Percentiles rank a stretch among this genome's conserved stretches.
These are phyloP conservation scores for Trogon melanurus DNA, from an alignment of 2,113 vertebrate species.

Conservation along the genomic window DNA sequence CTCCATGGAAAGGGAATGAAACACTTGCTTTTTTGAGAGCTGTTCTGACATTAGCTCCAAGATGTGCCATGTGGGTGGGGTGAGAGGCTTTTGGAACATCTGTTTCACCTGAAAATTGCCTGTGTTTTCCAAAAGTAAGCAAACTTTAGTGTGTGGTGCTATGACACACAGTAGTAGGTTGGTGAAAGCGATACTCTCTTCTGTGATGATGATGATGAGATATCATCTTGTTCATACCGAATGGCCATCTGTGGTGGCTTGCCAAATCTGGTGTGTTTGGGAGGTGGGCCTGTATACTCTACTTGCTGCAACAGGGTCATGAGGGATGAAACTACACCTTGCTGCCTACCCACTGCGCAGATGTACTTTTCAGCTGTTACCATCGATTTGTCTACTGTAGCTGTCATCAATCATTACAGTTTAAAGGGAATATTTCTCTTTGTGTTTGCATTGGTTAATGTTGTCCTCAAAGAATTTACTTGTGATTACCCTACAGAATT, in stretches of 20 bases:
- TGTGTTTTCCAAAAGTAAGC: neutral
- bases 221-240: neutral
- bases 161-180: neutral
- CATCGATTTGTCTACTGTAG: neutral
- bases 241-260: no score
- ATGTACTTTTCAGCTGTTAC: neutral
- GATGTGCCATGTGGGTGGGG: no score
- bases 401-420: neutral
- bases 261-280: neutral
- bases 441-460: neutral
- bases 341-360: neutral
- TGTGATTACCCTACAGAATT: neutral
- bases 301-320: neutral
- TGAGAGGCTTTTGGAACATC: neutral
- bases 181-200: neutral
- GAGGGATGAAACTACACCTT: neutral
- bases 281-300: neutral
- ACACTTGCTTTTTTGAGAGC: neutral
- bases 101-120: neutral
- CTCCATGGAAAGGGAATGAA: neutral
- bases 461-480: neutral
- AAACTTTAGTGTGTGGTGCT: neutral
- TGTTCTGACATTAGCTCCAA: neutral
- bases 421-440: neutral
- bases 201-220: neutral